Base-by-base conservation (phyloP, 2,797 vertebrate genomes). In the Acanthornis magna region DNA sequence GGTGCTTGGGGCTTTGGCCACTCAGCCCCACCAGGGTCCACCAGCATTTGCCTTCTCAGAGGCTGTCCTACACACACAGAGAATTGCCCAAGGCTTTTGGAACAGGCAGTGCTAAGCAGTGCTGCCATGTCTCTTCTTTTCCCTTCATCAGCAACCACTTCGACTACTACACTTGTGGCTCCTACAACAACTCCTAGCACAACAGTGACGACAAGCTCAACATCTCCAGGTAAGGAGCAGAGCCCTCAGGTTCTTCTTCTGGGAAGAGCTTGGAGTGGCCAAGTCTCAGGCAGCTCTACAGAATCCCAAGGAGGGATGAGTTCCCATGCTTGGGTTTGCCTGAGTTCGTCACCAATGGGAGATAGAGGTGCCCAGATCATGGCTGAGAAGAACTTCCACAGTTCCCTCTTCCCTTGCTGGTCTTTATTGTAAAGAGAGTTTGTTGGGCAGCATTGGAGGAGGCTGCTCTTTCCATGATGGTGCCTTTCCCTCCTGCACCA, bases 111-210 rank as follows among this genome's bases (percentile, higher is more conserved):
- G 19, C 3, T 12, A 2, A 26, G 14, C 10, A n/a, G 3, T 26
- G 26, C 11, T 65, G 20, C 22, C 30, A 21, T 42, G 26, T 66
- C 26, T 36, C 18, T 47, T 29, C 7, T 62, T 13, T 62, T 70
- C 55, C 5, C 10, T 75, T 85, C 19, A 11, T 10, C 42, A 34
- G 25, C 1, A 20, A 2, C 1, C 1, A 4, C 0, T 11, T 36
- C 36, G 36, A 2, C 5, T 22, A 43, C 20, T 47, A 22, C 21
- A 47, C 45, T 20, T 47, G 17, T 18, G 42, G 17, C 7, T 43
- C 16, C 45, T 47, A 22, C 45, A 32, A 8, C 11, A 26, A 1
- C 1, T 38, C 1, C 4, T 26, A 2, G 2, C 0, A 1, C n/a
- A 32, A 18, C 27, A 30, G 27, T 30, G 51, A 11, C 26, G 2